Percentiles rank a stretch among this genome's conserved stretches.
Evolutionary conservation across 92 coral and sea anemone species (phyloP).

Genomic region (Isaurus tuberculatus): DNA sequence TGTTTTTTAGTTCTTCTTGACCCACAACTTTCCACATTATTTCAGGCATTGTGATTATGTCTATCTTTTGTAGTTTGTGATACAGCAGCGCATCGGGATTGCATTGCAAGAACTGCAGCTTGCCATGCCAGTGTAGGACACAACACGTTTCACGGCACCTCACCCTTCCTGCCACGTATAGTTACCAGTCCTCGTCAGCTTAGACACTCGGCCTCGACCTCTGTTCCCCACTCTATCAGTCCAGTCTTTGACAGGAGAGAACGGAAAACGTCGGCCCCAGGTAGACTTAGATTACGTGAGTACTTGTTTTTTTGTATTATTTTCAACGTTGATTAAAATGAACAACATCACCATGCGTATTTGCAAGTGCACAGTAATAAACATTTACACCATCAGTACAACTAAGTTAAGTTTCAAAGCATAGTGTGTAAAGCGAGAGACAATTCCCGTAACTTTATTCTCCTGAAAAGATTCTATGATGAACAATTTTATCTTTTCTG

Average conservation of each 20-base stretch:
- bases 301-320: not conserved
- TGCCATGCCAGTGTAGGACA: slow-evolving; percentile 64
- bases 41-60: not conserved
- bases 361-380: not conserved
- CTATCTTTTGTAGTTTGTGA: slow-evolving; percentile 74
- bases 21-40: not conserved
- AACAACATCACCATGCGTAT: not conserved
- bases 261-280: slow-evolving; percentile 81
- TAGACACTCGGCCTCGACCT: slow-evolving; percentile 37
- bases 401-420: too few species aligned
- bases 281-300: slow-evolving; percentile 71
- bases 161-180: slow-evolving; percentile 81
- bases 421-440: too few species aligned
- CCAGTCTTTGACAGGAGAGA: slow-evolving; percentile 61
- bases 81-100: slow-evolving; percentile 86
- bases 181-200: slow-evolving; percentile 42
- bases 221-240: slow-evolving; percentile 58
- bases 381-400: too few species aligned
- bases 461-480: too few species aligned
- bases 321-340: not conserved
- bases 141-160: slow-evolving; percentile 73
- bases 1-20: not conserved
- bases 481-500: too few species aligned
- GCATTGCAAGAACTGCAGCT: slow-evolving; percentile 75
- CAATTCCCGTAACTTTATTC: too few species aligned